These are phyloP conservation scores for Polyploca ridens DNA, from an alignment of 2,888 invertebrate species.

Conservation along the genomic window DNA sequence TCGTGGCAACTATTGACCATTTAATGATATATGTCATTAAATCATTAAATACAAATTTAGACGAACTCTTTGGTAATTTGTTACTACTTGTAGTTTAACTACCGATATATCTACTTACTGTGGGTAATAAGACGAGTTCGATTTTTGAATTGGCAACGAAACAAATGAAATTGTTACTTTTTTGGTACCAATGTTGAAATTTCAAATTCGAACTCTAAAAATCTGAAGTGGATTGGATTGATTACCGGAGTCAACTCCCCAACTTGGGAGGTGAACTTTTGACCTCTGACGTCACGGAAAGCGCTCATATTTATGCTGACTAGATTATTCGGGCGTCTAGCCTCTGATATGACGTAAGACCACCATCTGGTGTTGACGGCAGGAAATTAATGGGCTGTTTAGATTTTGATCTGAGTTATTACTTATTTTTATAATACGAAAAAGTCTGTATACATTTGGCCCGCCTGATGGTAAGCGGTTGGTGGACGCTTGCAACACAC, in stretches of 20 bases:
- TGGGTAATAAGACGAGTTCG: not conserved
- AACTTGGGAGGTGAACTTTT: not conserved
- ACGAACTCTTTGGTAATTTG: too few species aligned
- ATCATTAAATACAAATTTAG: constrained; percentile 1
- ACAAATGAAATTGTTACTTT: too few species aligned
- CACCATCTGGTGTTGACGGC: not conserved
- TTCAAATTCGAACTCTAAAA: not conserved
- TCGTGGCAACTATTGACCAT: constrained; percentile 2
- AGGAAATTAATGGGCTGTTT: not conserved
- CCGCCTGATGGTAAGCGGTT: too few species aligned
- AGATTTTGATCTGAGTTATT: not conserved
- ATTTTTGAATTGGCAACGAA: not conserved
- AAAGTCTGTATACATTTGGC: too few species aligned
- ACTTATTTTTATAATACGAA: too few species aligned
- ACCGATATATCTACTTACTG: too few species aligned
- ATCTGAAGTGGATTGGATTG: not conserved
- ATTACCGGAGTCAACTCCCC: too few species aligned
- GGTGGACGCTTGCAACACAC: too few species aligned
- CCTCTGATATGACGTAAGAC: not conserved
- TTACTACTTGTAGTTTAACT: too few species aligned
- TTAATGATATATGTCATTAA: constrained; percentile 8
- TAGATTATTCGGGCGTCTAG: constrained; percentile 8
- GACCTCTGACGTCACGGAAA: not conserved
- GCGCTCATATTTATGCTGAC: not conserved
- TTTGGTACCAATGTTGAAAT: too few species aligned